Conservation (phyloP, 2,113 vertebrate genomes). For the Brienomyrus longianalis region DNA sequence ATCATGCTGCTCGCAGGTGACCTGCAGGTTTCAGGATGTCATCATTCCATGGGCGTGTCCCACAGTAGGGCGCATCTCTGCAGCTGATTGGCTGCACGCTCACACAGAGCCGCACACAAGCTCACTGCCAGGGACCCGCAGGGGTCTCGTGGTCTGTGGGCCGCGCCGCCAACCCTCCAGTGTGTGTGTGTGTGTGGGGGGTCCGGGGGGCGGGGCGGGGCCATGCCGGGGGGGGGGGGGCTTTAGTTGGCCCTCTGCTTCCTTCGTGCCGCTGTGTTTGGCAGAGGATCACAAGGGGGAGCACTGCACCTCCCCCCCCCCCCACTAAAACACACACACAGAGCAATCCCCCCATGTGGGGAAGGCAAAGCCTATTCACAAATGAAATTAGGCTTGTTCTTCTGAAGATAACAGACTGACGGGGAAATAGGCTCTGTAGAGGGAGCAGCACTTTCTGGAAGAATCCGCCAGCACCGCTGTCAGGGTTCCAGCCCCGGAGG, state of each 20-base stretch:
- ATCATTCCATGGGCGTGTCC: not conserved
- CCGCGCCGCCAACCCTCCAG: constrained; percentile 58
- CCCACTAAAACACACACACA: not conserved
- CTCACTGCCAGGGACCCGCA: not conserved
- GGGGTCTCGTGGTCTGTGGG: constrained; percentile 48
- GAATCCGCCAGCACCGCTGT: not conserved
- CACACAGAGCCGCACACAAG: not conserved
- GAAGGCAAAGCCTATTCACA: constrained; percentile 8
- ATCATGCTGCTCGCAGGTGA: not conserved
- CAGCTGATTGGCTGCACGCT: not conserved
- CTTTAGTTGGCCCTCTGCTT: constrained; percentile 57
- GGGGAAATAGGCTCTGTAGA: not conserved
- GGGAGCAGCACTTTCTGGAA: not conserved
- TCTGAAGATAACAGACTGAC: constrained; percentile 13
- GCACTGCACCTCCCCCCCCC: constrained; percentile 21
- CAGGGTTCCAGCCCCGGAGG: not conserved
- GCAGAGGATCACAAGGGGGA: constrained; percentile 55
- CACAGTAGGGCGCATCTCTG: not conserved
- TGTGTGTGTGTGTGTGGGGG: constrained; percentile 28
- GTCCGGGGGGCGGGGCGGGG: constrained; percentile 56
- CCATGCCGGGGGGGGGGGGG: constrained; percentile 53
- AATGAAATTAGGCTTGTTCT: constrained; percentile 24
- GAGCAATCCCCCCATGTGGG: constrained; percentile 20
- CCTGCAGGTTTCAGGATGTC: not conserved
- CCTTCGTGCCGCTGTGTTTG: constrained; percentile 62